These are phyloP conservation scores for Sminthurinus aureus DNA, from an alignment of 2,888 invertebrate species.

Conservation along the genomic window DNA sequence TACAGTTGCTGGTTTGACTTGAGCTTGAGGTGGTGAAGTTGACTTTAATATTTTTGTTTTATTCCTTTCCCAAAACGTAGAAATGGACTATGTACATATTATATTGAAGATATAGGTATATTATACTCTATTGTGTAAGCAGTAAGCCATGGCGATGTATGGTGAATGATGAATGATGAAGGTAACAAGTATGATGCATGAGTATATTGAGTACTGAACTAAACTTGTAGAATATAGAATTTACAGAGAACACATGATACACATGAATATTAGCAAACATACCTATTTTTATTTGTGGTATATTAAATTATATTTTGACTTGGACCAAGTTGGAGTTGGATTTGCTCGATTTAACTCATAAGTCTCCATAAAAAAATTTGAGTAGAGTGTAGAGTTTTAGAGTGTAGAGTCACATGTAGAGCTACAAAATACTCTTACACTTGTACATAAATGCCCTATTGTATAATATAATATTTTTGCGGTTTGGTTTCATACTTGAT, in stretches of 20 bases:
- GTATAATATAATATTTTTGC: conserved; percentile 14
- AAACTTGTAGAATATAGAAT: no score
- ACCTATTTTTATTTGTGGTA: no score
- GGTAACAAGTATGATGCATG: not conserved
- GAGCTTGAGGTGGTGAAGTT: not conserved
- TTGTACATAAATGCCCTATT: not conserved
- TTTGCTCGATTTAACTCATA: not conserved
- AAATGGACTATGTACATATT: no score
- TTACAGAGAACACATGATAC: no score
- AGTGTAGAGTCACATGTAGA: no score
- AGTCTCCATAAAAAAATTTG: not conserved
- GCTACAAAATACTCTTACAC: no score
- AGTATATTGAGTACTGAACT: no score
- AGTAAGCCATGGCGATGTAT: not conserved
- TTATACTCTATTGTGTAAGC: not conserved
- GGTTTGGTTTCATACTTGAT: conserved; percentile 16
- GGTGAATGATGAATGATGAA: no score
- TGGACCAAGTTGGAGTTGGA: not conserved
- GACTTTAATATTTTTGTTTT: not conserved
- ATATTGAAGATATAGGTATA: no score
- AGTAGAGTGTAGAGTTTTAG: no score
- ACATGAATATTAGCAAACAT: no score
- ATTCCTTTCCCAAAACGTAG: not conserved
- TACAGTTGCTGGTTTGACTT: not conserved
- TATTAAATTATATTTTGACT: not conserved